Percentiles rank a stretch among this genome's conserved stretches.
Evolutionary conservation across 2,113 vertebrate genomes (phyloP).

Genomic region (Pontoporia blainvillei): DNA sequence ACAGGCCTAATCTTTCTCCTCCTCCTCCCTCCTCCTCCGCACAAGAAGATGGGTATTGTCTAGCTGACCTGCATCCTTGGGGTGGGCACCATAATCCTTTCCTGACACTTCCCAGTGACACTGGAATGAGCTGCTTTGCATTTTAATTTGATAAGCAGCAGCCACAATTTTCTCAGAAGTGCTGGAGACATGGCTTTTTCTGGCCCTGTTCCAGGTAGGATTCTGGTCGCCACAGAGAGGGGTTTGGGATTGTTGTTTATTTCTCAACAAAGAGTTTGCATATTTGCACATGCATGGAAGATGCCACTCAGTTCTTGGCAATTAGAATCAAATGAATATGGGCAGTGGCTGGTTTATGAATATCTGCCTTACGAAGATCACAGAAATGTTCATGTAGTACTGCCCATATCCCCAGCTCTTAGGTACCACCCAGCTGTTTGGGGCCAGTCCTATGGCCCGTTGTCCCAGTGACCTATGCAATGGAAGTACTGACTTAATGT

Average conservation of each 20-base stretch:
- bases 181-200: constrained; percentile 48
- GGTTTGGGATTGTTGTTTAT: constrained; percentile 51
- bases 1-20: constrained; percentile 69
- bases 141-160: constrained; percentile 68
- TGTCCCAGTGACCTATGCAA: not conserved
- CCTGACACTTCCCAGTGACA: constrained; percentile 48
- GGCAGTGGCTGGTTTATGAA: not conserved
- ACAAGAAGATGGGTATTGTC: constrained; percentile 59
- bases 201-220: constrained; percentile 64
- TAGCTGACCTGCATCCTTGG: constrained; percentile 70
- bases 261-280: constrained; percentile 52
- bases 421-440: not conserved
- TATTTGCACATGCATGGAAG: constrained; percentile 25
- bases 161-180: not conserved
- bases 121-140: constrained; percentile 28
- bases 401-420: not conserved
- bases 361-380: not conserved
- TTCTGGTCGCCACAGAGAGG: constrained; percentile 46
- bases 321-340: constrained; percentile 25
- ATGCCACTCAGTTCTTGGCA: constrained; percentile 22
- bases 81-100: constrained; percentile 50
- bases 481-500: not conserved
- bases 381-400: not conserved
- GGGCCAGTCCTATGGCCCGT: not conserved
- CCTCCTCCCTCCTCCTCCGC: constrained; percentile 46